Percentiles rank a stretch among this genome's conserved stretches.
Evolutionary conservation across 2,113 vertebrate species (phyloP).

Genomic region (Ictidomys tridecemlineatus): DNA sequence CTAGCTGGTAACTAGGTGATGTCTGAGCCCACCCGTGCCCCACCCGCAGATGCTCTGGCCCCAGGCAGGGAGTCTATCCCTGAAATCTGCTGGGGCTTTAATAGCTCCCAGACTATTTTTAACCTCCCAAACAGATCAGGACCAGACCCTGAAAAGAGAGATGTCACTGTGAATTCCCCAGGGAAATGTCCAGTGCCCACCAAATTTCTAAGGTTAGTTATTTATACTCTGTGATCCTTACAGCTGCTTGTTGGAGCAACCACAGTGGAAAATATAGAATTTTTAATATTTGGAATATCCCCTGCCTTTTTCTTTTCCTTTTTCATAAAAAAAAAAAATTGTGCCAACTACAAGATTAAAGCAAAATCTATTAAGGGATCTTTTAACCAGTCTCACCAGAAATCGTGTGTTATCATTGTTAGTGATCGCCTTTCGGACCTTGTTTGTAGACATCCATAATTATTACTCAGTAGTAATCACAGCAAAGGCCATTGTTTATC

Average conservation of each 20-base stretch:
- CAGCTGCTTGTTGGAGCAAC: not conserved
- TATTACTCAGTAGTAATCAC: not conserved
- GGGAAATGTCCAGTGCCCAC: not conserved
- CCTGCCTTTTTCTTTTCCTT: not conserved
- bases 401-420: not conserved
- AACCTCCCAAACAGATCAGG: not conserved
- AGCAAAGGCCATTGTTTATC: not conserved
- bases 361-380: not conserved
- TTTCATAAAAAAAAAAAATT: not conserved
- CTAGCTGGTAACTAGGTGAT: not conserved
- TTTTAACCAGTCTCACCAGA: not conserved
- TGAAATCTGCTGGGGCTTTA: not conserved
- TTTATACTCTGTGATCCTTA: fast-evolving
- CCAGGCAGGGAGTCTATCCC: not conserved
- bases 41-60: not conserved
- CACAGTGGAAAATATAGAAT: not conserved
- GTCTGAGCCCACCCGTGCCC: not conserved
- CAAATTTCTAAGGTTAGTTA: not conserved
- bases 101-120: not conserved
- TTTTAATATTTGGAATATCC: not conserved
- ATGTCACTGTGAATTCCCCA: not conserved
- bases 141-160: not conserved
- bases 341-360: not conserved
- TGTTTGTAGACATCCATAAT: not conserved
- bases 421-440: not conserved